Evolutionary conservation across 2,888 invertebrate species (phyloP), one percentile per base, ranked within the genome.

Genomic region (Watsonalla binaria): DNA sequence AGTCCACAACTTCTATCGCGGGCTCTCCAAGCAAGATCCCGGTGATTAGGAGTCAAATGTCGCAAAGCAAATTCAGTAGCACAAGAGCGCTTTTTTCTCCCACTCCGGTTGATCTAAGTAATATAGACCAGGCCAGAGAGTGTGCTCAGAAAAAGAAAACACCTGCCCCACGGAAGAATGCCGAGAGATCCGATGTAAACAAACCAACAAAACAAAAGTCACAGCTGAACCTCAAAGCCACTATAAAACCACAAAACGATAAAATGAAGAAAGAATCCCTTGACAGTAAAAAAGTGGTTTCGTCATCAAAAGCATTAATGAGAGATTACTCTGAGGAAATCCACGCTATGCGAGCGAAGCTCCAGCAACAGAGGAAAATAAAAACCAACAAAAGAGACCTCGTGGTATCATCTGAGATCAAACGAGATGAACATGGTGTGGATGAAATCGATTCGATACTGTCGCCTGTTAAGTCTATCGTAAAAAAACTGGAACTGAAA

Each of bases 11-110:
- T 85, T 90, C 90, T 90, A 90, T 91, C 84, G 82, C 92, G 82
- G 88, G 91, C 66, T 92, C 92, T 84, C 90, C 91, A 51, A 93
- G 93, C 74, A 92, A 92, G 86, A 93, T 93, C 80, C 93, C 93
- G 74, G 92, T 93, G 86, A 90, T 91, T 69, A 88, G 91, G 78
- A 86, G 90, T 79, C 90, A 90, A 72, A 85, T 90, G 83, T 82
- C 89, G 59, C 89, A 84, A 51, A 83, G 84, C 62, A 91, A 90
- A 68, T 90, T 91, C 65, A 90, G 86, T 66, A 91, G 90, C 65
- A 88, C 91, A 34, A 82, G 91, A 73, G 91, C 91, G 73, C 82
- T 91, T 64, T 91, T 91, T 84, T 90, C 91, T 82, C 90, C 91
- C 90, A 91, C 91, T 91, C 91, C 90, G 79, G 86, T 88, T 83